Percentiles rank a stretch among this genome's conserved stretches.
Conservation (phyloP, 1,140 invertebrate genomes). For the Scaptomyza pallida region DNA sequence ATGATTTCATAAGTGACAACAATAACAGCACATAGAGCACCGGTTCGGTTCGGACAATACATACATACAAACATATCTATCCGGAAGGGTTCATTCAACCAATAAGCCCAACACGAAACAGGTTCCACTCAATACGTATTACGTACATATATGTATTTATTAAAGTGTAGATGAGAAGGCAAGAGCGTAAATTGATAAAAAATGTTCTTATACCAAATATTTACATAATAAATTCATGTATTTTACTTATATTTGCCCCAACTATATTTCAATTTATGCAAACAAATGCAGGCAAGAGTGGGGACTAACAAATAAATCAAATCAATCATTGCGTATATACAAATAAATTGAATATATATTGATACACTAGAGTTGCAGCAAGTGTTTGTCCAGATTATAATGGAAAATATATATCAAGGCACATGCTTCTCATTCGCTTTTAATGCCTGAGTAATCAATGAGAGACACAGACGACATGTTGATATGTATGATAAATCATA, state of each 20-base stretch:
- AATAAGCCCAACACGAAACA: conserved; percentile 65
- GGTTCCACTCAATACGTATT: conserved; percentile 54
- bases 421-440: background rate
- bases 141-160: background rate
- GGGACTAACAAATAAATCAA: conserved; percentile 35
- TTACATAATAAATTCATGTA: conserved; percentile 28
- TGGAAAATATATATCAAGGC: background rate
- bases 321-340: conserved; percentile 16
- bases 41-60: too few relatives aligned
- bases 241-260: conserved; percentile 19
- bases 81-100: conserved; percentile 78
- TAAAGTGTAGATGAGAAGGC: background rate
- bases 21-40: conserved; percentile 18
- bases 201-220: background rate
- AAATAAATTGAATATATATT: background rate
- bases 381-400: background rate
- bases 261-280: background rate
- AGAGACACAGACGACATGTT: conserved; percentile 8
- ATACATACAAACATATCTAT: conserved; percentile 15
- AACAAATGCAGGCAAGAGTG: conserved; percentile 15
- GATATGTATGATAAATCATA: conserved; percentile 42
- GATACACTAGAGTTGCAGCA: background rate
- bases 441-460: conserved; percentile 40
- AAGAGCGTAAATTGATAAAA: conserved; percentile 27
- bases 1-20: conserved; percentile 68